phyloP scores from a whole-genome alignment of 2,113 vertebrate species.

The Cettia cetti region DNA sequence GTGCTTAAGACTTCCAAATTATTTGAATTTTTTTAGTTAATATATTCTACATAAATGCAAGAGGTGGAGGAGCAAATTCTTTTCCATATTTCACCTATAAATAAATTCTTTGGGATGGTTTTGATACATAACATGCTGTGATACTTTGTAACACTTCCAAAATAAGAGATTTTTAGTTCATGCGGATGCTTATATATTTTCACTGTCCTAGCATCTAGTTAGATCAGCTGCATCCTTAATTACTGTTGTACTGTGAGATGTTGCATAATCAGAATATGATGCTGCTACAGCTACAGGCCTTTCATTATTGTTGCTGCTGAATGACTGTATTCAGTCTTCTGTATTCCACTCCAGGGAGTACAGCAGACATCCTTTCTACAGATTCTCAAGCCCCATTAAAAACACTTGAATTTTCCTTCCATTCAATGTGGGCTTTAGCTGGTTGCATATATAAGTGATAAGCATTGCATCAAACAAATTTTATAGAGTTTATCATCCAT shows the following conservation, averaged over 20 bases:
- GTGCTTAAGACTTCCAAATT: neutral
- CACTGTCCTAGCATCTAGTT: neutral
- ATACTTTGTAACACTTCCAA: neutral
- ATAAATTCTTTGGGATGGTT: neutral
- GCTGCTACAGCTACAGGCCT: neutral
- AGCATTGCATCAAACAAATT: neutral
- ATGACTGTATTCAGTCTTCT: slow-evolving; percentile 1
- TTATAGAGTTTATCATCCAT: neutral
- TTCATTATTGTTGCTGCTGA: neutral
- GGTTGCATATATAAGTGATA: neutral
- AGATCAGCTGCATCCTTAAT: slow-evolving; percentile 27
- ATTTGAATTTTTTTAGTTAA: neutral
- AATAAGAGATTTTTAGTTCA: neutral
- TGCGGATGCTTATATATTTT: neutral
- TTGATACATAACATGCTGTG: neutral
- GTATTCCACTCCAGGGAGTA: neutral
- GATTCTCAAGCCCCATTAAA: neutral
- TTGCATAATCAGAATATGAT: slow-evolving; percentile 22
- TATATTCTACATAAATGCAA: neutral
- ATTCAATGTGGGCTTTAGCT: neutral
- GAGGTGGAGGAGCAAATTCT: neutral
- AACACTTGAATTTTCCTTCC: slow-evolving; percentile 4
- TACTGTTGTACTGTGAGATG: neutral
- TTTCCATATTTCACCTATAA: neutral
- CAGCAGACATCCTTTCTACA: neutral